These are phyloP conservation scores for Argyresthia goedartella DNA, from an alignment of 2,888 invertebrate genomes.

Conservation along the genomic window DNA sequence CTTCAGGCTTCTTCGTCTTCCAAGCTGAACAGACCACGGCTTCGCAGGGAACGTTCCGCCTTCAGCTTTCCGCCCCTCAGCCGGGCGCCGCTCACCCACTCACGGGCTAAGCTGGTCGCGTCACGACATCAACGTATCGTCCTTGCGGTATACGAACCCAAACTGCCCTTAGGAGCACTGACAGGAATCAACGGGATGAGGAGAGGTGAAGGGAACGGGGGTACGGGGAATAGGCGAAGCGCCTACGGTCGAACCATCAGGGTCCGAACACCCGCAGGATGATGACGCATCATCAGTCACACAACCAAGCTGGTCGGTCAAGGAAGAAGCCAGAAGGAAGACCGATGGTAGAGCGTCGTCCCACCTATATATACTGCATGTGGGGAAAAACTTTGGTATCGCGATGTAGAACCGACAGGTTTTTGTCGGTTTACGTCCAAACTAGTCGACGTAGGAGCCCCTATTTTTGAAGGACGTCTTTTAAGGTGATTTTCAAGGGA, in stretches of 20 bases:
- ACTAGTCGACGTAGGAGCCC: neutral
- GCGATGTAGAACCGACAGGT: neutral
- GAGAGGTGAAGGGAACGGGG: neutral
- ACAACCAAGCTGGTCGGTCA: conserved; percentile 1
- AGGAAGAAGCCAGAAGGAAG: conserved; percentile 1
- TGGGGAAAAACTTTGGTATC: neutral
- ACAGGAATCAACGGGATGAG: neutral
- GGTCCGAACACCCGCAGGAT: neutral
- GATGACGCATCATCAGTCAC: neutral
- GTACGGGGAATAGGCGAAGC: neutral
- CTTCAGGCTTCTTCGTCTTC: conserved; percentile 1
- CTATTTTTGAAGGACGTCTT: neutral
- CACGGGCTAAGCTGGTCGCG: neutral
- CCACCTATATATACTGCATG: neutral
- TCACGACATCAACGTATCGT: neutral
- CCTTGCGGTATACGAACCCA: neutral
- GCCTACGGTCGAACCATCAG: neutral
- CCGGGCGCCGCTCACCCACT: neutral
- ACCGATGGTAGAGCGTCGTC: neutral
- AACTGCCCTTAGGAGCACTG: conserved; percentile 1
- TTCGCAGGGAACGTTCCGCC: neutral
- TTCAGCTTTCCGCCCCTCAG: neutral
- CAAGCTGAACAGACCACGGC: neutral
- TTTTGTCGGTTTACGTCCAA: neutral
- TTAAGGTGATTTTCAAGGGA: neutral